Evolutionary conservation across 2,888 invertebrate species (phyloP).

Genomic region (Adelognathus sp.): DNA sequence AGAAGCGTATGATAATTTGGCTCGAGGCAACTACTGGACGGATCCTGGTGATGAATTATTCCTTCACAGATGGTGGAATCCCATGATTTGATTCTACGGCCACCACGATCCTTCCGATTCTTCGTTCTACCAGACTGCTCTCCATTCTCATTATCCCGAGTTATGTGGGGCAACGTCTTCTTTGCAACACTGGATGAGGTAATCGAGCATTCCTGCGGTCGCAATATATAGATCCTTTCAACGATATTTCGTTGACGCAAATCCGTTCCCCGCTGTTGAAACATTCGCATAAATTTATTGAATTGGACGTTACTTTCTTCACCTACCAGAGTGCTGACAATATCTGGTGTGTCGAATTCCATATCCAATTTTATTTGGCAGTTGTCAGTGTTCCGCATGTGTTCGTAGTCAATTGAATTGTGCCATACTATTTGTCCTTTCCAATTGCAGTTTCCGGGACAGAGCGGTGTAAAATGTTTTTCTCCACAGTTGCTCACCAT

Average conservation of each 20-base stretch:
- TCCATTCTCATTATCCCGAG: too few species aligned
- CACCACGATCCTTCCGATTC: not conserved
- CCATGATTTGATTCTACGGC: not conserved
- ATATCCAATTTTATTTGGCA: conserved; percentile 46
- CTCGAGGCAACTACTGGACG: conserved; percentile 20
- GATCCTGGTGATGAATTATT: conserved; percentile 30
- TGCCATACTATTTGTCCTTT: not conserved
- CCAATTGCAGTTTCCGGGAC: conserved; percentile 43
- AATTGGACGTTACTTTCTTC: conserved; percentile 45
- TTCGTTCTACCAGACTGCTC: too few species aligned
- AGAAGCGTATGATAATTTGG: conserved; percentile 58
- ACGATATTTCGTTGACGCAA: not conserved
- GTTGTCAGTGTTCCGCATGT: conserved; percentile 8
- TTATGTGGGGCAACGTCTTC: not conserved
- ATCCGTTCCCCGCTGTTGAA: conserved; percentile 62
- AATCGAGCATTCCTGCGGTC: conserved; percentile 32
- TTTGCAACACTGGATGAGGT: not conserved
- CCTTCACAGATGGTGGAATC: conserved; percentile 19
- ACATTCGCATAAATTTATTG: conserved; percentile 48
- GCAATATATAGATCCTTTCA: conserved; percentile 57
- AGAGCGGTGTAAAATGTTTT: conserved; percentile 35
- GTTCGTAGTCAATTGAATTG: conserved; percentile 59
- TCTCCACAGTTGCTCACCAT: not conserved
- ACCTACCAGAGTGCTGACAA: conserved; percentile 57
- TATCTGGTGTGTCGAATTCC: conserved; percentile 59